Evolutionary conservation across 2,797 vertebrate species (phyloP), one percentile per base, ranked within the genome.

Genomic region (Anisognathus igniventris): DNA sequence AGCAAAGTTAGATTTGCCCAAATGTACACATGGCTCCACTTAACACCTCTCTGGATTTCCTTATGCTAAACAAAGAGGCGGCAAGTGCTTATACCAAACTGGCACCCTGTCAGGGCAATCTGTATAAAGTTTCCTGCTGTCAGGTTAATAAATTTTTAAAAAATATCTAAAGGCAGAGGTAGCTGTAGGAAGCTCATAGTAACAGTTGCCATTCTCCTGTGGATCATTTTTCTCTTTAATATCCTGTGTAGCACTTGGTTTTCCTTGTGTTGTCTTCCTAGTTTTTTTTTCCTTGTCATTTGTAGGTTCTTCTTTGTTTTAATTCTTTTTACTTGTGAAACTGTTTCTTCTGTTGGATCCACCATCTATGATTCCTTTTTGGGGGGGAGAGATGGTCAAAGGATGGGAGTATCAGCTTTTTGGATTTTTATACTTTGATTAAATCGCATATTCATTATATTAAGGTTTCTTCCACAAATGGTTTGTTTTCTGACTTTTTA

Each of bases 71-170:
- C 89, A 96, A 97, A 95, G 96, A 86, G 73, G 85, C 11, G 48
- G 93, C 87, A 88, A 96, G 88, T 95, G 92, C 95, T 97, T 94
- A 85, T 48, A 91, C 91, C 96, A 96, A 95, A 87, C 96, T 92
- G 92, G 95, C 81, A 88, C 96, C 93, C 97, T 97, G 94, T 98
- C 92, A 98, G 94, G 92, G 95, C 97, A 98, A 98, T 98, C 98
- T 98, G 97, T 97, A 77, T 97, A 97, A 98, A 98, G 97, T 97
- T 98, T 98, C 98, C 96, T 93, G 97, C 97, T 98, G 98, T 98
- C 97, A 98, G 97, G 98, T 98, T 98, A 98, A 98, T 98, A 97
- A 98, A 98, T 98, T 98, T 99, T 97, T 98, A 2, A 97, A 98
- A 98, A 98, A 98, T 98, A 98, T 98, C 98, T 98, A 94, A 97